Base-by-base conservation (phyloP, 1,140 invertebrate genomes). In the Metaphire vulgaris region DNA sequence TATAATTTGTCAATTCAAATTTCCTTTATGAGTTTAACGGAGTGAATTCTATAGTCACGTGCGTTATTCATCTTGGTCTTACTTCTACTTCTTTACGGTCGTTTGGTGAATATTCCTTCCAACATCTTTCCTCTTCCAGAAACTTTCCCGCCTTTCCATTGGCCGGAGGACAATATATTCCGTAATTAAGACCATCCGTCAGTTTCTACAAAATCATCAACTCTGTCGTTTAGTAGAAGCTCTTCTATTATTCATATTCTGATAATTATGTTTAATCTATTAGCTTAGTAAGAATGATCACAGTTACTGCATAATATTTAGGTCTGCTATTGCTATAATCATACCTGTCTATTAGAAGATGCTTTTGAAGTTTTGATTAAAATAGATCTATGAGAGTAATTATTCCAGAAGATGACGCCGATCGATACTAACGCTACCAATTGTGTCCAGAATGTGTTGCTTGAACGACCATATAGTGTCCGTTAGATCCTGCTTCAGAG, bases 101-200 rank as follows among this genome's bases (percentile, higher is more conserved):
- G 41, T 56, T 6, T 6, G 41, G 41, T 12, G 6, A 95, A 89
- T 99, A 99, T 88, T 99, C 96, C 56, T 92, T 91, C 74, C 99
- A 90, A 16, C 93, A 90, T 67, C 97, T 89, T 86, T 99, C 96
- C 87, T 99, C 97, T 83, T 99, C 96, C 81, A 99, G 89, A 86
- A 99, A 99, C 88, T 99, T 99, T 56, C 97, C 97, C 64, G 96
- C 96, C 86, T 96, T 93, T 2, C 87, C 87, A 81, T 87, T 87
- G 75, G 82, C 80, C 29, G 97, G 96, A 69, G 96, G 96, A 85
- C 93, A 93, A 88, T 99, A 99, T 73, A 99, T 89, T 69, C 97
- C 97, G 89, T 98, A 99, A 89, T 99, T 99, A 89, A 98, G 96
- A 86, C 95, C 93, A 89, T 99, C 96, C 85, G 96, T 96, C 81